Base-by-base conservation (phyloP, 2,797 vertebrate species). In the Anguilla anguilla region DNA sequence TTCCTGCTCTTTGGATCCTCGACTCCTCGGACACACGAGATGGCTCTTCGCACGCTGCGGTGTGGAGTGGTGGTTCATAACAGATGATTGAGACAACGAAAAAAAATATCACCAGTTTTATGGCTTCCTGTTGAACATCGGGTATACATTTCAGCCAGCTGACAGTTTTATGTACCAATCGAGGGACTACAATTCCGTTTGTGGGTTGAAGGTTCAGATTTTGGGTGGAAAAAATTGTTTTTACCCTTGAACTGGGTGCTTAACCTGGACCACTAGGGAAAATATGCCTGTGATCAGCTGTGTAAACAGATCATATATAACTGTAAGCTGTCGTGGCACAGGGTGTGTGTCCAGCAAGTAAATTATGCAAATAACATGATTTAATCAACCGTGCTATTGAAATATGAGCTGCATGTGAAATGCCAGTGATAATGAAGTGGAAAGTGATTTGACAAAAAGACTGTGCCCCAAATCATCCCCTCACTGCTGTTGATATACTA, bases 1-100 rank as follows among this genome's bases (percentile, higher is more conserved):
- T 84, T 87, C 87, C 87, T 74, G 9, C 51, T n/a, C 61, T 69
- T 25, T 57, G 81, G 79, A 53, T 28, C 61, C 51, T 57, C 49
- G 7, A 28, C 49, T 53, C 46, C 2, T 83, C 46, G n/a, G 43
- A 69, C 59, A 83, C n/a, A 53, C 7, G 31, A 46, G 81, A 69
- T 13, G 9, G 28, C 17, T 7, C 28, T 74, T 53, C n/a, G 6
- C 85, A 74, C 35, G n/a, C 10, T 72, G 67, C 10, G 28, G 28
- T 5, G 7, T 17, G 81, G 87, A 67, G 53, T 17, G 19, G 22
- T 55, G 64, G 43, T 10, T 82, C 46, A 51, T 25, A 49, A 13
- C 2, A 51, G 22, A 10, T n/a, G 46, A n/a, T 82, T 49, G 6
- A n/a, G 43, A 31, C n/a, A 25, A 51, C 35, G 3, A 77, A 59